phyloP scores from a whole-genome alignment of 2,113 vertebrate genomes.

The Struthio camelus region DNA sequence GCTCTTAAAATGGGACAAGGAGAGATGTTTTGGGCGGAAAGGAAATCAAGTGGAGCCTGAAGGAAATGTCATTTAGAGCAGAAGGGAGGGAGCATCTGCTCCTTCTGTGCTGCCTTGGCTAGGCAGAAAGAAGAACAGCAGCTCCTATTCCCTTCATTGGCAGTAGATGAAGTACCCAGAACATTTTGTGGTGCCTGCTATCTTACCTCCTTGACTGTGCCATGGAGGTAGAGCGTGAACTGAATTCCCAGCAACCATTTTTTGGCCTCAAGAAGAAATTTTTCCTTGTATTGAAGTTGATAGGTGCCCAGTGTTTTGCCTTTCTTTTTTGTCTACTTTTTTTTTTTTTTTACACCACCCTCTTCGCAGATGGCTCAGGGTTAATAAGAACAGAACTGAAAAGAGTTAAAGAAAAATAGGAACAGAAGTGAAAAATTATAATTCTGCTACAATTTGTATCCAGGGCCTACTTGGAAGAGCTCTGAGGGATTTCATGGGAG shows the following conservation, averaged over 20 bases:
- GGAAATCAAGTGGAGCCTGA: not conserved
- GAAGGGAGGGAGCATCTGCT: not conserved
- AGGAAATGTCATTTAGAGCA: not conserved
- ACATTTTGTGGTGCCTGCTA: not conserved
- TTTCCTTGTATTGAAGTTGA: not conserved
- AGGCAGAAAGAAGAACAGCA: not conserved
- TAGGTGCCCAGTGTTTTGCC: not conserved
- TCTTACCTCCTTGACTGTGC: not conserved
- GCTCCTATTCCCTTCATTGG: not conserved
- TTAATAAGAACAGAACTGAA: not conserved
- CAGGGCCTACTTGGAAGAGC: not conserved
- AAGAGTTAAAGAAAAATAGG: not conserved
- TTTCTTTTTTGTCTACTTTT: too few species aligned
- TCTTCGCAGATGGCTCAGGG: not conserved
- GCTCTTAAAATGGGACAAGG: not conserved
- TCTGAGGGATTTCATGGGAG: not conserved
- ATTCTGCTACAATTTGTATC: not conserved
- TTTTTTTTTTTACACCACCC: not conserved
- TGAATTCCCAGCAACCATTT: not conserved
- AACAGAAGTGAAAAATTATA: not conserved
- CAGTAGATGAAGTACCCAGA: not conserved
- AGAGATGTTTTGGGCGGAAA: not conserved
- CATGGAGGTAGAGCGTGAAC: not conserved
- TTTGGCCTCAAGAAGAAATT: not conserved
- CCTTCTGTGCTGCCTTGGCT: not conserved